Conservation (phyloP, 2,113 vertebrate genomes). For the Zonotrichia leucophrys region DNA sequence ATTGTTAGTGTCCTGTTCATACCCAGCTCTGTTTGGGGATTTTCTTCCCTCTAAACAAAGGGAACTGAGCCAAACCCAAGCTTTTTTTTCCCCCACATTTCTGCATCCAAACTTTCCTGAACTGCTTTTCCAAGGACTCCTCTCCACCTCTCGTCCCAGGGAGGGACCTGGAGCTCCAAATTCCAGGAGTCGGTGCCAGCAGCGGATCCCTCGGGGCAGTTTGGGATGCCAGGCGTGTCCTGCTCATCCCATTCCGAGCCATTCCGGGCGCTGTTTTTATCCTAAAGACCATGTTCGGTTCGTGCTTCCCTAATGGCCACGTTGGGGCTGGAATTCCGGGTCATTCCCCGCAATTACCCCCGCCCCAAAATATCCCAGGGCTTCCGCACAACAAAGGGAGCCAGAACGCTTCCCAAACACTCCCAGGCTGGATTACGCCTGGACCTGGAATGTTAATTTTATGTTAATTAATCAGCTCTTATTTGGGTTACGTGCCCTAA, state of each 20-base stretch:
- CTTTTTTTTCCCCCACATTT: neutral
- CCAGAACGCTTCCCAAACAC: neutral
- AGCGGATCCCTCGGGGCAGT: neutral
- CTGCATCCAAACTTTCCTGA: neutral
- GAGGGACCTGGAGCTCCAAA: neutral
- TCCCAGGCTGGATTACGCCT: neutral
- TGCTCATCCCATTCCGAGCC: neutral
- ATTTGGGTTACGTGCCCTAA: neutral
- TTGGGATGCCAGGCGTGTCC: neutral
- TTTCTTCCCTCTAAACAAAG: neutral
- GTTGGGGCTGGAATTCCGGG: neutral
- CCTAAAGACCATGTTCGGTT: neutral
- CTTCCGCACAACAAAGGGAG: neutral
- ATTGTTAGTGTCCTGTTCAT: neutral
- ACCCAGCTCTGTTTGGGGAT: neutral
- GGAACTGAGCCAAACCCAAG: neutral
- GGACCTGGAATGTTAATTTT: neutral
- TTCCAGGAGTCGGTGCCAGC: neutral
- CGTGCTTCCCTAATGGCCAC: conserved; percentile 5
- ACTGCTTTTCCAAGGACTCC: neutral
- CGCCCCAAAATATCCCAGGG: neutral
- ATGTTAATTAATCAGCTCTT: neutral
- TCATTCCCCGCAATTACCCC: conserved; percentile 3
- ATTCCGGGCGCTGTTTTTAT: neutral
- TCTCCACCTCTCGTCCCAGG: neutral